These are phyloP conservation scores for Ranitomeya variabilis DNA, from an alignment of 2,113 vertebrate species.

Conservation along the genomic window DNA sequence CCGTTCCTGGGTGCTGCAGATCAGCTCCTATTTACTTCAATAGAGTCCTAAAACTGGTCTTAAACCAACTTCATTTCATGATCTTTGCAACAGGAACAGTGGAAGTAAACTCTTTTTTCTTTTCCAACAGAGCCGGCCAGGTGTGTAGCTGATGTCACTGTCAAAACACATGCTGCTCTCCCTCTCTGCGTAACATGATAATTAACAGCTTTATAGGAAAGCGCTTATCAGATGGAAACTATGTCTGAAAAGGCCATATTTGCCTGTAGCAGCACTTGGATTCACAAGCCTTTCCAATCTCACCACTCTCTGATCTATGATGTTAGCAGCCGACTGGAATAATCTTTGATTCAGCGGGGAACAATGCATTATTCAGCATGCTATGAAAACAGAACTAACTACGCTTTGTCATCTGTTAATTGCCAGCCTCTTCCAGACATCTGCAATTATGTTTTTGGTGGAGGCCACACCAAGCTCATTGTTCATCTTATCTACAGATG, in stretches of 20 bases:
- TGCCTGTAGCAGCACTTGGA: slow-evolving; percentile 21
- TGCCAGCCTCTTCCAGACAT: slow-evolving; percentile 47
- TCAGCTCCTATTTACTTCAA: no score
- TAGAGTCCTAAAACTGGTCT: no score
- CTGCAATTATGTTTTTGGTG: slow-evolving; percentile 47
- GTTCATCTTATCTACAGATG: slow-evolving; percentile 50
- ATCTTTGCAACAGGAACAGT: background rate
- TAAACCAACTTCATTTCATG: background rate
- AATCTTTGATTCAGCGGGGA: slow-evolving; percentile 50
- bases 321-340: slow-evolving; percentile 50
- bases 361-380: slow-evolving; percentile 54
- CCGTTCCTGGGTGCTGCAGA: no score
- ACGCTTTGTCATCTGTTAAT: slow-evolving; percentile 54
- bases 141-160: background rate
- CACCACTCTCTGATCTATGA: slow-evolving; percentile 47
- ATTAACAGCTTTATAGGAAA: slow-evolving; percentile 12
- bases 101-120: background rate
- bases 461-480: slow-evolving; percentile 55
- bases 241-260: slow-evolving; percentile 20
- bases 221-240: slow-evolving; percentile 26
- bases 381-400: slow-evolving; percentile 50
- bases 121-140: background rate
- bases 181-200: background rate
- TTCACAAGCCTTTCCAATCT: slow-evolving; percentile 21
- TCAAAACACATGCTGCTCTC: background rate